These are phyloP conservation scores for Pitangus sulphuratus DNA, from an alignment of 2,797 vertebrate species.

Conservation along the genomic window DNA sequence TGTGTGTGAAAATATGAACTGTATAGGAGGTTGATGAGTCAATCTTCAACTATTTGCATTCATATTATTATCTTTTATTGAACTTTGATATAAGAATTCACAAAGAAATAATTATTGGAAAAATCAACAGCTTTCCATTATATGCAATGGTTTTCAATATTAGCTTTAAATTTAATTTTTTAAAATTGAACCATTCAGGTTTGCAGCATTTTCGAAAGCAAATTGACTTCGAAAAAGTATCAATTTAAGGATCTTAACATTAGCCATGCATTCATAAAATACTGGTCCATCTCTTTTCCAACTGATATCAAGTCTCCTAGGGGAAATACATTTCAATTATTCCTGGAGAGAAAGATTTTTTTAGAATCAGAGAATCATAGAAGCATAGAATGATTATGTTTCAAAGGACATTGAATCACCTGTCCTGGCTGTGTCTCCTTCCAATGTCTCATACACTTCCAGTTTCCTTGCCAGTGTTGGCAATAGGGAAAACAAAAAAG, in stretches of 20 bases:
- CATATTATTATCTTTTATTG: background rate
- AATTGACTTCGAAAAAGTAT: background rate
- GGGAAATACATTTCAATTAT: background rate
- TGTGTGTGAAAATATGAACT: background rate
- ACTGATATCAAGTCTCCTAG: background rate
- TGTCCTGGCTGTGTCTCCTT: background rate
- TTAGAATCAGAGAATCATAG: background rate
- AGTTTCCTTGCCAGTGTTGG: background rate
- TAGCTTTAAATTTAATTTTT: background rate
- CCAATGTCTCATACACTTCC: fast-evolving
- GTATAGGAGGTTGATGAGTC: background rate
- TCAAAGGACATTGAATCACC: background rate
- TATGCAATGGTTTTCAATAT: fast-evolving
- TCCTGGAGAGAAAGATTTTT: background rate
- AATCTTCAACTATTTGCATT: background rate
- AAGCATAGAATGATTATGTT: background rate
- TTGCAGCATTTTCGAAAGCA: background rate
- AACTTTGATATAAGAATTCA: background rate
- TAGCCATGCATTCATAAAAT: background rate
- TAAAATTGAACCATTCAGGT: background rate
- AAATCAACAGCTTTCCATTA: background rate
- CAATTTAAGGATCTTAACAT: background rate
- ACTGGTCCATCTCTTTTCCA: background rate
- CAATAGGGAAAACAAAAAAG: background rate
- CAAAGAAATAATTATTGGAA: background rate